Evolutionary conservation across 2,113 vertebrate species (phyloP).

Genomic region (Andinoacara biseriatus): DNA sequence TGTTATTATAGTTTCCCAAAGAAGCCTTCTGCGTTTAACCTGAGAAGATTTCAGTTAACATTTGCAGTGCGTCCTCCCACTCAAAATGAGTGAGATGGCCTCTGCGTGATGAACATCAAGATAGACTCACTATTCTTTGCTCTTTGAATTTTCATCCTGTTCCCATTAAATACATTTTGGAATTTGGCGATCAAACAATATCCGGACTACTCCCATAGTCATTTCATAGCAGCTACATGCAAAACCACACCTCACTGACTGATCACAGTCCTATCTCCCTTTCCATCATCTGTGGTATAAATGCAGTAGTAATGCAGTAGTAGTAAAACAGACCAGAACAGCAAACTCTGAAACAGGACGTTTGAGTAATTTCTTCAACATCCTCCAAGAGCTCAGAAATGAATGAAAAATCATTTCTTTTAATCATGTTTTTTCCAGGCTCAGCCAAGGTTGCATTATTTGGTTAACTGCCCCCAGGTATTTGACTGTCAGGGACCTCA

Average conservation of each 20-base stretch:
- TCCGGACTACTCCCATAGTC: neutral
- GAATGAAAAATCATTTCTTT: slow-evolving; percentile 21
- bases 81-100: neutral
- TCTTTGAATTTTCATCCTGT: neutral
- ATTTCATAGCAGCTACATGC: neutral
- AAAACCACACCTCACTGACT: too few relatives aligned
- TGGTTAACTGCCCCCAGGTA: neutral
- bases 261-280: neutral
- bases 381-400: neutral
- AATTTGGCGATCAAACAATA: neutral
- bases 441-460: neutral
- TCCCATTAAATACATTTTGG: neutral
- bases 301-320: neutral
- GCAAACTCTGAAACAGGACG: neutral
- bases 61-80: neutral
- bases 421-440: neutral
- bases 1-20: neutral
- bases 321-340: neutral
- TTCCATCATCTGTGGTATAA: neutral
- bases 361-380: neutral
- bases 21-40: neutral
- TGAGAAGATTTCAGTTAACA: neutral
- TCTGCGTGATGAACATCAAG: neutral
- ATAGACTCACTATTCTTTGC: neutral
- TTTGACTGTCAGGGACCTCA: neutral